Evolutionary conservation across 1,140 invertebrate genomes (phyloP), one percentile per base, ranked within the genome.

Genomic region (Eubasilissa regina): DNA sequence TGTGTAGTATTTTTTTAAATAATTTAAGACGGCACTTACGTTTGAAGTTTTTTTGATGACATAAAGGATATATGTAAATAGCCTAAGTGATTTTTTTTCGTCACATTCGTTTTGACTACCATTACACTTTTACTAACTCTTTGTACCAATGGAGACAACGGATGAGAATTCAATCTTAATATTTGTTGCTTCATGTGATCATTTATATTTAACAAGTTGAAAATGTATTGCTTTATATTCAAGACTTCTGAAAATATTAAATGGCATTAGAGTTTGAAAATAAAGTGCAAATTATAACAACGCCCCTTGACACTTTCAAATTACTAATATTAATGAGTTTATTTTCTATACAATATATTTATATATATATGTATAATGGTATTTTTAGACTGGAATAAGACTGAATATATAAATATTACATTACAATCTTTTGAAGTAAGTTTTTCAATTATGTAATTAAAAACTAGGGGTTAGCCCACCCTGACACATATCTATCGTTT

Each of bases 91-190:
- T 95, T 92, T 83, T 93, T 93, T 0, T 91, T 88, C 76, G 91
- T 92, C 13, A 91, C 89, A 85, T 94, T 92, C 85, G 94, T 95
- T 85, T 93, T 94, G 0, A 95, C 94, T 53, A 92, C 94, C 92
- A 96, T 94, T 47, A 94, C 93, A 82, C 92, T 92, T 86, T 94
- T 94, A 0, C 94, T 94, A 21, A 95, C 92, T 83, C 94, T 90
- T 85, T 96, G 94, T 10, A 96, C 94, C 12, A 95, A 85, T 1
- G 93, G 92, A 19, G 93, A 92, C 85, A 94, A 92, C 11, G 90
- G 91, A 0, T 75, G 15, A 17, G 55, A 55, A 4, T 91, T 91
- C 70, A 94, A 83, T 19, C 91, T 83, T 90, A 91, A 93, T 15
- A 95, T 91, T 80, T 92, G 92, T 85, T 94, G 90, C 85, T 94